Conservation (phyloP, 2,113 vertebrate genomes). For the Craseonycteris thonglongyai region DNA sequence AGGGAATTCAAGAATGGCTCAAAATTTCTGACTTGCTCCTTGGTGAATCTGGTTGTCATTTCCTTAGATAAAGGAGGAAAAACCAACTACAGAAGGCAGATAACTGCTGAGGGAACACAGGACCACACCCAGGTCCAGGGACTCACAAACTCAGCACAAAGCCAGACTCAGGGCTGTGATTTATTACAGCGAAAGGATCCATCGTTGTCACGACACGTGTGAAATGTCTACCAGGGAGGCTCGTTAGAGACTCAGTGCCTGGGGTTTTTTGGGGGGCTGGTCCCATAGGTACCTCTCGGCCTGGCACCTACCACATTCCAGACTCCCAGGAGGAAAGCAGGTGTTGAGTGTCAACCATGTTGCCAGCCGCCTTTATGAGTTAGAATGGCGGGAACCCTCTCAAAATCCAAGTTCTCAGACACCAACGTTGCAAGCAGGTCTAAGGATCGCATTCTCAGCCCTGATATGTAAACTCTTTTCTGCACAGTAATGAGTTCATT, state of each 20-base stretch:
- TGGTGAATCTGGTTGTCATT: not conserved
- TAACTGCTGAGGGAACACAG: not conserved
- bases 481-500: not conserved
- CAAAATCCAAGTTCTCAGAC: not conserved
- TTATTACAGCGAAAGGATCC: not conserved
- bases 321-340: not conserved
- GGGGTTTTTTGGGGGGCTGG: not conserved
- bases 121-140: not conserved
- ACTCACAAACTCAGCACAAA: not conserved
- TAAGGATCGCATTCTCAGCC: not conserved
- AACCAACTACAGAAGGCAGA: not conserved
- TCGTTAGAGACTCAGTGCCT: fast-evolving
- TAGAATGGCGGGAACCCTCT: not conserved
- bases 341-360: not conserved
- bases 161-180: not conserved
- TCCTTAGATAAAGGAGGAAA: not conserved
- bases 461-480: not conserved
- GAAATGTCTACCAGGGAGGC: not conserved
- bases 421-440: not conserved
- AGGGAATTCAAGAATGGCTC: not conserved
- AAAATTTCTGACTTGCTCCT: not conserved
- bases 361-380: not conserved
- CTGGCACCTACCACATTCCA: not conserved
- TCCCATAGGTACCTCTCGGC: not conserved
- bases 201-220: fast-evolving